These are phyloP conservation scores for Drosophila saltans DNA, from an alignment of 1,140 invertebrate genomes.

Conservation along the genomic window DNA sequence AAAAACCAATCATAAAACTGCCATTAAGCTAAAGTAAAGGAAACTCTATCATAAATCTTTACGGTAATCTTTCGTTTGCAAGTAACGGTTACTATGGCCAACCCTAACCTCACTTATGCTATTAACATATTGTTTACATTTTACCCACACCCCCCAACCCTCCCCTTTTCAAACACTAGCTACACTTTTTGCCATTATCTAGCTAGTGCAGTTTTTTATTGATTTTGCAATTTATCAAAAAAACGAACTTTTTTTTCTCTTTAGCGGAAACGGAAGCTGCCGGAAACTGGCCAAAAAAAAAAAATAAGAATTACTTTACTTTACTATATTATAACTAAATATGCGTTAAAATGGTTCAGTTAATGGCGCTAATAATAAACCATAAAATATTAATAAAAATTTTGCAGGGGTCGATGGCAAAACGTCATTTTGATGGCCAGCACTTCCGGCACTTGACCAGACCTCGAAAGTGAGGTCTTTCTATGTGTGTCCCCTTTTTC, in stretches of 20 bases:
- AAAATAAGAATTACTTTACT: slow-evolving; percentile 28
- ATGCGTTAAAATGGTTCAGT: slow-evolving; percentile 45
- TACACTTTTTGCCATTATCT: slow-evolving; percentile 49
- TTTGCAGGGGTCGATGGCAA: slow-evolving; percentile 21
- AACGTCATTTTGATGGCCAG: slow-evolving; percentile 34
- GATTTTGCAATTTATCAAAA: slow-evolving; percentile 70
- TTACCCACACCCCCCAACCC: slow-evolving; percentile 36
- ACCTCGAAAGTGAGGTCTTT: not conserved
- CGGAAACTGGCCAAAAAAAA: slow-evolving; percentile 50
- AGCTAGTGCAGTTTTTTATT: slow-evolving; percentile 52
- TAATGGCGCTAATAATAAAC: slow-evolving; percentile 57
- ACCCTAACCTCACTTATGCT: slow-evolving; percentile 27
- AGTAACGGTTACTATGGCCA: slow-evolving; percentile 34
- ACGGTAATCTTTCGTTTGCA: slow-evolving; percentile 53
- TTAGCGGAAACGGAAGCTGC: slow-evolving; percentile 58
- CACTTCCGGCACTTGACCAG: slow-evolving; percentile 53
- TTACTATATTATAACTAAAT: slow-evolving; percentile 40
- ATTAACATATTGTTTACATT: slow-evolving; percentile 75
- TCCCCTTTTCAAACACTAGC: slow-evolving; percentile 22
- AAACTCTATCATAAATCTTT: slow-evolving; percentile 68
- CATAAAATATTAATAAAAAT: slow-evolving; percentile 57
- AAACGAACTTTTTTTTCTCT: slow-evolving; percentile 35
- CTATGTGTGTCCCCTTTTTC: not conserved
- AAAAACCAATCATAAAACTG: slow-evolving; percentile 72
- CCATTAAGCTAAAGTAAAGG: slow-evolving; percentile 57